These are phyloP conservation scores for Urechis unicinctus DNA, from an alignment of 2,888 invertebrate genomes.

Conservation along the genomic window DNA sequence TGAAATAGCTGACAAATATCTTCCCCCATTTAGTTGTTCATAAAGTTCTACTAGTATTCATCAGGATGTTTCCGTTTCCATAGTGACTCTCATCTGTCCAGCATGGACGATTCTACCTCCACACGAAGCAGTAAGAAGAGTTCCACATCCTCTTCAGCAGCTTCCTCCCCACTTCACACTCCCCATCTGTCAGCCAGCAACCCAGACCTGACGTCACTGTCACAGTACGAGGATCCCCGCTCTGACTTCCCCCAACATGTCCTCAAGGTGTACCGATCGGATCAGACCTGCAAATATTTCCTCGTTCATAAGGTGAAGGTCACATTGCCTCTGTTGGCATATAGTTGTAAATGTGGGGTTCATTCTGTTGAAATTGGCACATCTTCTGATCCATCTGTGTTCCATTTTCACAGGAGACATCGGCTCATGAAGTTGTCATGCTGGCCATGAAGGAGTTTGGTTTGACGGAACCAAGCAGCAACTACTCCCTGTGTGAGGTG, in stretches of 20 bases:
- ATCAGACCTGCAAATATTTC: conserved; percentile 96
- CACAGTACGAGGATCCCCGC: conserved; percentile 27
- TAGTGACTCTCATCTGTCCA: conserved; percentile 18
- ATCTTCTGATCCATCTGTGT: neutral
- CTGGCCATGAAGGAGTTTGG: conserved; percentile 92
- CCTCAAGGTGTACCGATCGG: conserved; percentile 82
- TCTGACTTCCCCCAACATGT: conserved; percentile 78
- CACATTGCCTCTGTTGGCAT: neutral
- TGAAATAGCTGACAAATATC: no score
- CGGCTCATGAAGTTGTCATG: conserved; percentile 80
- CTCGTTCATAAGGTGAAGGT: conserved; percentile 76
- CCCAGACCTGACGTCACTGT: conserved; percentile 37
- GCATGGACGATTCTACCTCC: conserved; percentile 13
- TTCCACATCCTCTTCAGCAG: conserved; percentile 25
- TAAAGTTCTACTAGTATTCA: no score
- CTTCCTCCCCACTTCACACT: conserved; percentile 15
- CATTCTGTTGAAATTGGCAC: neutral
- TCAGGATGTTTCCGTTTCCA: neutral
- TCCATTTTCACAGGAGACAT: conserved; percentile 58
- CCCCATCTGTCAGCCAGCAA: conserved; percentile 33
- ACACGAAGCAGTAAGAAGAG: conserved; percentile 14
- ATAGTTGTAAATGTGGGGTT: neutral
- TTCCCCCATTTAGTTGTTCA: no score
- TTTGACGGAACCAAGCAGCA: conserved; percentile 84
- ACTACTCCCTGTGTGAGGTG: conserved; percentile 92